Percentiles rank a stretch among this genome's conserved stretches.
These are phyloP conservation scores for Aproaerema taeniolella DNA, from an alignment of 2,888 invertebrate species.

Conservation along the genomic window DNA sequence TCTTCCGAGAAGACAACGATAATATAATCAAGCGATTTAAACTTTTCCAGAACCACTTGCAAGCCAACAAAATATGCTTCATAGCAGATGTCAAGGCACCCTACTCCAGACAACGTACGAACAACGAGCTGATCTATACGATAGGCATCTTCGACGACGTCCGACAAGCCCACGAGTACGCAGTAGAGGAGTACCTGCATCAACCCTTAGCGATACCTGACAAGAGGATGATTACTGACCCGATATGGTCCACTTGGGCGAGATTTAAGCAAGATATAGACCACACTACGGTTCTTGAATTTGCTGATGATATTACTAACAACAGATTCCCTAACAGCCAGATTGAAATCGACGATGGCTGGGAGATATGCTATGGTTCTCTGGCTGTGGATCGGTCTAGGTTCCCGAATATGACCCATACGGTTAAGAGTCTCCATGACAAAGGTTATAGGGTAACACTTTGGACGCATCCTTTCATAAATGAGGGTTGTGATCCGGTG, in stretches of 20 bases:
- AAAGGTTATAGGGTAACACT: slow-evolving; percentile 77
- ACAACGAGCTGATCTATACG: slow-evolving; percentile 71
- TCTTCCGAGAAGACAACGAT: too few species aligned
- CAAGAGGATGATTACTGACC: slow-evolving; percentile 72
- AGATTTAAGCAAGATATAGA: slow-evolving; percentile 73
- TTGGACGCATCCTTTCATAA: slow-evolving; percentile 82
- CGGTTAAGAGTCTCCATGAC: slow-evolving; percentile 51
- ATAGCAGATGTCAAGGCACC: slow-evolving; percentile 66
- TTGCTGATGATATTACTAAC: slow-evolving; percentile 66
- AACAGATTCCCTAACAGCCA: slow-evolving; percentile 73
- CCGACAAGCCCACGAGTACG: slow-evolving; percentile 77
- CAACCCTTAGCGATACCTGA: slow-evolving; percentile 78
- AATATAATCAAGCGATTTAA: too few species aligned
- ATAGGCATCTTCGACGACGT: slow-evolving; percentile 78
- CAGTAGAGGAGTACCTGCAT: slow-evolving; percentile 75
- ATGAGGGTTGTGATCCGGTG: slow-evolving; percentile 73
- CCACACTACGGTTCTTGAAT: slow-evolving; percentile 63
- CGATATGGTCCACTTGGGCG: slow-evolving; percentile 84
- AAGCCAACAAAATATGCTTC: slow-evolving; percentile 68
- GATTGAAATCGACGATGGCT: slow-evolving; percentile 81
- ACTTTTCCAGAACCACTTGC: slow-evolving; percentile 51
- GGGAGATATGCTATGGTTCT: slow-evolving; percentile 81
- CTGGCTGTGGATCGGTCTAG: slow-evolving; percentile 62
- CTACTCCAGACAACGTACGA: slow-evolving; percentile 56
- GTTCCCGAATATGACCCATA: slow-evolving; percentile 74